Base-by-base conservation (phyloP, 2,113 vertebrate species). In the Sprattus sprattus region DNA sequence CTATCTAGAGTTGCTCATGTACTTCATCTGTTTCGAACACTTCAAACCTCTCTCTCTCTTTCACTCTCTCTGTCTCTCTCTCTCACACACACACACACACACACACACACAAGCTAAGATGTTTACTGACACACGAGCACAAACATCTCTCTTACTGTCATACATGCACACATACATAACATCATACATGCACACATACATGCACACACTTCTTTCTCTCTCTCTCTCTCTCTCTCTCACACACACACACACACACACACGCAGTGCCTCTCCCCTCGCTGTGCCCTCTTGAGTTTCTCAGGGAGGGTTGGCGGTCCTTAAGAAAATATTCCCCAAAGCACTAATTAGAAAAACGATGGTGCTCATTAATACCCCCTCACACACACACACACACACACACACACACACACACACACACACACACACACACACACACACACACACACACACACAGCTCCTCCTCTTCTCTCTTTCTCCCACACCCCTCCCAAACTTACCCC, bases 321-420 rank as follows among this genome's bases (percentile, higher is more conserved):
- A 93, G 92, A 95, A 94, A 95, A 95, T 94, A 95, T 94, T 95
- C 93, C 93, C 93, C 89, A 92, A 94, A 95, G 95, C 93, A 94
- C 95, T 96, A 96, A 96, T 94, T 96, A 96, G 94, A 93, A 67
- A 95, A 96, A 95, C 82, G 90, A 94, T 94, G 94, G 93, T 87
- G 91, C 93, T 96, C 89, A 84, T 95, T 96, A 97, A 96, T 95
- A 93, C 94, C 90, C 85, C 81, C 39, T 71, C 16, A 45, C 54
- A 81, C 52, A 18, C 52, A 20, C 44, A 50, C 81, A 50, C 81
- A 22, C 67, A 10, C 46, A 67, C 60, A 67, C 25, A 67, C 46
- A 60, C 78, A 84, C 78, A 84, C 60, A 52, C 45, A 60, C 57
- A n/a, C 18, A 60, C 57, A 60, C 57, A n/a, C 20, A 60, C 16